Evolutionary conservation across 1,140 invertebrate species (phyloP).

Genomic region (Heliconius hewitsoni): DNA sequence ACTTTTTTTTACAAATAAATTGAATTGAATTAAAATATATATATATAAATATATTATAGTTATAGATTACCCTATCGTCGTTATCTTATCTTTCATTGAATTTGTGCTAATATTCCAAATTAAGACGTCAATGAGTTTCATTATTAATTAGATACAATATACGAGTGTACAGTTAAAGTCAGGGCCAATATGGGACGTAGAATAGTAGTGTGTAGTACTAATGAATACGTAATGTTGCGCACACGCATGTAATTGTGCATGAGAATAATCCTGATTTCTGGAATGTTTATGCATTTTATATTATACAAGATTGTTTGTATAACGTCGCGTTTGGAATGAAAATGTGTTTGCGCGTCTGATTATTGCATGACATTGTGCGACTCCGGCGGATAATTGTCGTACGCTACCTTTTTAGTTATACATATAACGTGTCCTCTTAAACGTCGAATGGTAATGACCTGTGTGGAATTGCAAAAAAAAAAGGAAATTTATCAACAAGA

Average conservation of each 20-base stretch:
- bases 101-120: background rate
- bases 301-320: conserved; percentile 63
- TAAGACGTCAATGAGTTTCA: background rate
- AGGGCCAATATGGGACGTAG: conserved; percentile 22
- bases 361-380: conserved; percentile 46
- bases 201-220: conserved; percentile 35
- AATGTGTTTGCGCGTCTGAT: conserved; percentile 54
- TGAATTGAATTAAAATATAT: background rate
- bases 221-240: conserved; percentile 46
- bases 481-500: conserved; percentile 1
- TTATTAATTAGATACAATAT: conserved; percentile 20
- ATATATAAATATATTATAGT: background rate
- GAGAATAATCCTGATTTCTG: conserved; percentile 64
- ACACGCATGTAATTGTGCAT: conserved; percentile 50
- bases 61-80: background rate
- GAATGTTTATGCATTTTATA: conserved; percentile 62
- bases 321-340: conserved; percentile 54
- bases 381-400: conserved; percentile 28
- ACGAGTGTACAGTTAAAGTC: conserved; percentile 22
- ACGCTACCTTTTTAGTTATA: conserved; percentile 21
- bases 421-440: conserved; percentile 22
- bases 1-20: background rate
- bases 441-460: conserved; percentile 29
- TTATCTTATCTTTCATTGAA: conserved; percentile 15
- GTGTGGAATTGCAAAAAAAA: conserved; percentile 8